Base-by-base conservation (phyloP, 2,113 vertebrate species). In the Fregata magnificens region DNA sequence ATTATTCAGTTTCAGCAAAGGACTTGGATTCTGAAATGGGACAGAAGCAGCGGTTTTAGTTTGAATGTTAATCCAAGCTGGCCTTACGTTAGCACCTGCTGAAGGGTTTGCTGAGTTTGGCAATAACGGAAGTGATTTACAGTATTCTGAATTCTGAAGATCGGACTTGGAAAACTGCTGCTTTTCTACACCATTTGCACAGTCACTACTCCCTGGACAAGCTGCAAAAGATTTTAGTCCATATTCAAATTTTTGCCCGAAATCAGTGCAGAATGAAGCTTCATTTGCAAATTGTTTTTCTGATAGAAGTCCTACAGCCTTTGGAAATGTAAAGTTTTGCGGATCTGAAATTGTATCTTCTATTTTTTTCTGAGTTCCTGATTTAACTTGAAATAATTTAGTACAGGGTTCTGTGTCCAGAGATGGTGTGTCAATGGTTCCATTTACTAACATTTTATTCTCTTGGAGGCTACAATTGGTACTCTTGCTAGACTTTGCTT, bases 351-450 rank as follows among this genome's bases (percentile, higher is more conserved):
- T 83, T 42, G 92, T 84, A 86, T 98, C 98, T 62, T 98, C 98
- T 92, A 94, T 95, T 97, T 98, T 98, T 82, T 98, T 98, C 92
- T 97, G 98, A 93, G 89, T 92, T 95, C 97, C 91, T 97, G 97
- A 97, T 94, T 98, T 98, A 87, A 95, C 96, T 73, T 98, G 98
- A 97, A 98, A 98, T 93, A 98, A 96, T 73, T 98, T 98, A 80
- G 86, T 88, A 21, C 98, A 98, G 28, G 96, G 92, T 44, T 98
- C 98, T 92, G 95, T 61, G 88, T 98, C 97, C 95, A 98, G 86
- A 91, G 73, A 26, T 63, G 96, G 81, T 79, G 93, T 82, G 93
- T 98, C 98, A 72, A 97, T 29, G 85, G 94, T 92, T 90, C 97
- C 97, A 91, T 97, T 98, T 65, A 95, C 69, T 83, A 97, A 80